Base-by-base conservation (phyloP, 2,888 invertebrate species). In the Hyppa rectilinea region DNA sequence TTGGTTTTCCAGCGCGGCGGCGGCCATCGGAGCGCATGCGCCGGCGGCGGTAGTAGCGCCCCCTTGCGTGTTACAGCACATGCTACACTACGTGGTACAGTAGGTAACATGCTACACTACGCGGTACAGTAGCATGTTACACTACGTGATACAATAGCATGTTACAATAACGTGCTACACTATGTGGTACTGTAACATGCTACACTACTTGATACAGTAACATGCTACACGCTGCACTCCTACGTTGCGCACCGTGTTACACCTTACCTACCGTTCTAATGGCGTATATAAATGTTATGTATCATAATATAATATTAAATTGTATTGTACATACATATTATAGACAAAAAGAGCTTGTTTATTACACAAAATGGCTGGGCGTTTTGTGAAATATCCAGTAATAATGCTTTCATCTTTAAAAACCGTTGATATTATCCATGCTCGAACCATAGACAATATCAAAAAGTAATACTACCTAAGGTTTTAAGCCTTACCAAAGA, bases 401-500 rank as follows among this genome's bases (percentile, higher is more conserved):
- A n/a, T 65, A 55, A 45, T 14, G 23, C 20, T 47, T 71, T 31
- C 36, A 23, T 47, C 26, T 23, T 60, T n/a, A 4, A 17, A 43
- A 66, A n/a, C 47, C 47, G 29, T 47, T 29, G 10, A 59, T 29
- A 26, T 20, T 40, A 4, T 40, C 5, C 59, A 29, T n/a, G 23
- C 0, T 43, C 12, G n/a, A 26, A 63, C 29, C 45, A 67, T 47
- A 75, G 68, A 55, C 5, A 71, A 68, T 29, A 29, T 40, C n/a
- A 20, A 5, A 50, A 59, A 40, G 40, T 40, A 67, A 50, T 38
- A 5, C 20, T 40, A 3, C 23, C 49, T 29, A 62, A 49, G 61
- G 62, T 59, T 75, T 59, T 3, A 31, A 26, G 26, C 43, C 26
- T 65, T 55, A 71, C 78, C 78, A 81, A 78, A 78, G 71, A 81